These are phyloP conservation scores for Setophaga kirtlandii DNA, from an alignment of 2,113 vertebrate species.

Conservation along the genomic window DNA sequence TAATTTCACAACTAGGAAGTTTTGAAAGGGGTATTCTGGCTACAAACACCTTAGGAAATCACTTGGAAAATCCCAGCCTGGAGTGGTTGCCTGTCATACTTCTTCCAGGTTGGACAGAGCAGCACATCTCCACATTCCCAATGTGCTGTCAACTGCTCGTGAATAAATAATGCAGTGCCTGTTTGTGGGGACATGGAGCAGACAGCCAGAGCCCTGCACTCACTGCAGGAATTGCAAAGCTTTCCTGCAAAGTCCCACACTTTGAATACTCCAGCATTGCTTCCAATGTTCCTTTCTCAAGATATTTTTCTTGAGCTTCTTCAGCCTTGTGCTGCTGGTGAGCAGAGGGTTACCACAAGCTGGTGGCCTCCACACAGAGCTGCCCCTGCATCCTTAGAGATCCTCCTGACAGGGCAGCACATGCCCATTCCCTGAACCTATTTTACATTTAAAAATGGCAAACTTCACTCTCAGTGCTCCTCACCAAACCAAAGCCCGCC, in stretches of 20 bases:
- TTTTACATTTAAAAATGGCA: neutral
- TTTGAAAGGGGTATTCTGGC: neutral
- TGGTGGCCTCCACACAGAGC: neutral
- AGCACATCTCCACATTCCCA: neutral
- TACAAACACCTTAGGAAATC: neutral
- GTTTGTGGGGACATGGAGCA: neutral
- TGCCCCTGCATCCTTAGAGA: neutral
- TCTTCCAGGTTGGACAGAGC: neutral
- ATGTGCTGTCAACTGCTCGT: neutral
- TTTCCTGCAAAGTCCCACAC: neutral
- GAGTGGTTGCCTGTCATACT: neutral
- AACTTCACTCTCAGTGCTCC: neutral
- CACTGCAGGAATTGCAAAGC: neutral
- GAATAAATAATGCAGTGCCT: neutral
- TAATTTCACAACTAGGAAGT: neutral
- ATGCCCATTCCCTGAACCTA: neutral
- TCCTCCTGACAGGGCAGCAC: neutral
- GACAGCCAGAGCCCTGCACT: neutral
- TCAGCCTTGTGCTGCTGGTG: rapidly evolving
- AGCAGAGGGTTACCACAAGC: rapidly evolving
- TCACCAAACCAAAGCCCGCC: neutral
- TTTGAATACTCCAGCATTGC: neutral
- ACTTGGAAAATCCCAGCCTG: neutral
- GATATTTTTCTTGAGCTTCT: neutral
- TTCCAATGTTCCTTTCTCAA: neutral